Evolutionary conservation across 53 echinoderm and acorn worm species (phyloP).

Genomic region (Zoroaster sp.): DNA sequence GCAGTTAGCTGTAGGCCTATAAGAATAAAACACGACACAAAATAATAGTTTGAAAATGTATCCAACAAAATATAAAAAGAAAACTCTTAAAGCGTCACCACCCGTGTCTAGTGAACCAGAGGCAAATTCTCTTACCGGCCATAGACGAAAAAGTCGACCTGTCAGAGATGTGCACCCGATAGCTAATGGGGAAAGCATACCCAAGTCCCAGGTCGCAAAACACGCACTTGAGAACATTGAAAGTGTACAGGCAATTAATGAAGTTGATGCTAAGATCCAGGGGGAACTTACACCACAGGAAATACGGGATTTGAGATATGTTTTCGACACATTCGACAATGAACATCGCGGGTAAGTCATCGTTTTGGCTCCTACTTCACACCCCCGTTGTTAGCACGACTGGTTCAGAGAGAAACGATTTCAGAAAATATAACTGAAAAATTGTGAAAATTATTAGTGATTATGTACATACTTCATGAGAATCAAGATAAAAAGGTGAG

Average conservation of each 20-base stretch:
- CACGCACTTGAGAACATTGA: neutral
- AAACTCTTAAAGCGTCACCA: neutral
- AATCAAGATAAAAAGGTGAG: too few species aligned
- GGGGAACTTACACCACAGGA: slow-evolving; percentile 75
- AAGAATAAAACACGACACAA: neutral
- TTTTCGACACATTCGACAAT: slow-evolving; percentile 75
- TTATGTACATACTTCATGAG: too few species aligned
- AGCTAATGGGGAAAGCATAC: neutral
- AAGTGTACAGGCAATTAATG: slow-evolving; percentile 4
- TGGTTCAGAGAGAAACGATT: too few species aligned
- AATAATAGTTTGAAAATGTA: neutral
- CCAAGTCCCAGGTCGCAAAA: neutral
- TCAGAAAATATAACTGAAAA: too few species aligned
- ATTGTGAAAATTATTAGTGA: too few species aligned
- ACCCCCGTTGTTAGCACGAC: too few species aligned
- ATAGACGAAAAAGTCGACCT: neutral
- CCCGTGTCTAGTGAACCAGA: neutral
- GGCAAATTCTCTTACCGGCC: neutral
- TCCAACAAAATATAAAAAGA: neutral
- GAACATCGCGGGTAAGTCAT: slow-evolving; percentile 68
- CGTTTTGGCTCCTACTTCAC: too few species aligned
- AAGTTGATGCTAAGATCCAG: slow-evolving; percentile 46
- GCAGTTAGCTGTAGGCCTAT: neutral
- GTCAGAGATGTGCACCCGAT: neutral
- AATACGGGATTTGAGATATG: slow-evolving; percentile 70